These are phyloP conservation scores for Linyphia triangularis DNA, from an alignment of 2,888 invertebrate species.

Conservation along the genomic window DNA sequence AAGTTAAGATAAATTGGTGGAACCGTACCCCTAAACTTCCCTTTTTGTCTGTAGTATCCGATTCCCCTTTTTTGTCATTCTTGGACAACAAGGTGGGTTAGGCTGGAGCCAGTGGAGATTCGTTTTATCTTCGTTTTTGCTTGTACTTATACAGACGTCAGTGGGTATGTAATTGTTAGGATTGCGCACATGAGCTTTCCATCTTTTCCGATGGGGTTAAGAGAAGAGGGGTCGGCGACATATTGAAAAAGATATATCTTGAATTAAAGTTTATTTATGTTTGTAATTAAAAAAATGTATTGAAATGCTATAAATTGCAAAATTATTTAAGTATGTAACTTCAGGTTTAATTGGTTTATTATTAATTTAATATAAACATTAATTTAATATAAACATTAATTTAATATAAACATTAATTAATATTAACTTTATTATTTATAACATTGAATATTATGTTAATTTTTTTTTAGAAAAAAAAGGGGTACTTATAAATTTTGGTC, in stretches of 20 bases:
- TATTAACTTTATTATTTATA: too few species aligned
- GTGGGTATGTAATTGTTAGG: slow-evolving; percentile 68
- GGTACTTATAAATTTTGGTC: too few species aligned
- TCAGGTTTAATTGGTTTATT: too few species aligned
- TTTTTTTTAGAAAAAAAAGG: too few species aligned
- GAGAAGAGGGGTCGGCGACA: neutral
- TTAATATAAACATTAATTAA: too few species aligned
- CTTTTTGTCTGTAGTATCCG: slow-evolving; percentile 15
- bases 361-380: too few species aligned
- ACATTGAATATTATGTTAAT: too few species aligned
- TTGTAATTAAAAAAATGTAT: too few species aligned
- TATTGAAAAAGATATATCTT: neutral
- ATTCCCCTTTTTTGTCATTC: slow-evolving; percentile 1
- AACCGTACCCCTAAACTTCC: slow-evolving; percentile 24
- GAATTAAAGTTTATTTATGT: neutral
- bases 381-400: too few species aligned
- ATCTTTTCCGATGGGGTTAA: slow-evolving; percentile 45
- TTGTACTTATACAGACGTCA: slow-evolving; percentile 49
- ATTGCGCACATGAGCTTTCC: slow-evolving; percentile 56
- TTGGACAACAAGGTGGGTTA: slow-evolving; percentile 2
- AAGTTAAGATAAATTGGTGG: slow-evolving; percentile 73
- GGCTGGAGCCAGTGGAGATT: slow-evolving; percentile 58
- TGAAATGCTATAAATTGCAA: too few species aligned
- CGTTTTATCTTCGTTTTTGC: slow-evolving; percentile 62
- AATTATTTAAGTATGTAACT: too few species aligned